Conservation (phyloP, 1,140 invertebrate genomes). For the Trichoplusia ni region DNA sequence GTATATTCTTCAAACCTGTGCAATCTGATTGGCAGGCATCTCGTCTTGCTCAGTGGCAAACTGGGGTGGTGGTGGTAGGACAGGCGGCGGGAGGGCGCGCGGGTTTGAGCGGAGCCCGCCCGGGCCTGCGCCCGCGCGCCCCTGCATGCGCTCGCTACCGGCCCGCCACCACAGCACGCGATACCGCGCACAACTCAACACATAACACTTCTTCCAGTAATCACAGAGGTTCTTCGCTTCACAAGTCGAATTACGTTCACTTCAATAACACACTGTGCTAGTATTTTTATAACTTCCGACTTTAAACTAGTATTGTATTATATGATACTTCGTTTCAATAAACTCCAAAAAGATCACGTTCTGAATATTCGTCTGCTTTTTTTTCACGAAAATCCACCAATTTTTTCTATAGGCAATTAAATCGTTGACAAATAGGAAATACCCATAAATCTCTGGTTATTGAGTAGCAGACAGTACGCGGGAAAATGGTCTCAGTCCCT, state of each 20-base stretch:
- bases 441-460: slow-evolving; percentile 41
- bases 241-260: neutral
- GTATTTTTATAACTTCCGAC: too few species aligned
- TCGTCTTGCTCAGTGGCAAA: slow-evolving; percentile 73
- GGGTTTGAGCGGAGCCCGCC: slow-evolving; percentile 73
- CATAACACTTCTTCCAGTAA: slow-evolving; percentile 25
- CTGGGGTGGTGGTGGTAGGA: slow-evolving; percentile 76
- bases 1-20: slow-evolving; percentile 53
- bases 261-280: too few species aligned
- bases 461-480: slow-evolving; percentile 28
- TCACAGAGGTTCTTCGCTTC: neutral
- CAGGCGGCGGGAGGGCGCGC: slow-evolving; percentile 73
- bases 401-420: too few species aligned
- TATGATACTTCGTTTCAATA: too few species aligned
- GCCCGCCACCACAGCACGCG: slow-evolving; percentile 45
- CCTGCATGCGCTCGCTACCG: slow-evolving; percentile 73
- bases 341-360: too few species aligned
- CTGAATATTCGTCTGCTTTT: too few species aligned
- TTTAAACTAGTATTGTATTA: too few species aligned
- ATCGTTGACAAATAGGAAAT: too few species aligned
- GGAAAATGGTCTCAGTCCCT: slow-evolving; percentile 26
- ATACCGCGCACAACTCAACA: slow-evolving; percentile 41
- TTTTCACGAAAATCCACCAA: too few species aligned
- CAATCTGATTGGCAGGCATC: slow-evolving; percentile 76
- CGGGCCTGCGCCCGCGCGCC: slow-evolving; percentile 75